These are phyloP conservation scores for Platalea minor DNA, from an alignment of 2,797 vertebrate genomes.

Conservation along the genomic window DNA sequence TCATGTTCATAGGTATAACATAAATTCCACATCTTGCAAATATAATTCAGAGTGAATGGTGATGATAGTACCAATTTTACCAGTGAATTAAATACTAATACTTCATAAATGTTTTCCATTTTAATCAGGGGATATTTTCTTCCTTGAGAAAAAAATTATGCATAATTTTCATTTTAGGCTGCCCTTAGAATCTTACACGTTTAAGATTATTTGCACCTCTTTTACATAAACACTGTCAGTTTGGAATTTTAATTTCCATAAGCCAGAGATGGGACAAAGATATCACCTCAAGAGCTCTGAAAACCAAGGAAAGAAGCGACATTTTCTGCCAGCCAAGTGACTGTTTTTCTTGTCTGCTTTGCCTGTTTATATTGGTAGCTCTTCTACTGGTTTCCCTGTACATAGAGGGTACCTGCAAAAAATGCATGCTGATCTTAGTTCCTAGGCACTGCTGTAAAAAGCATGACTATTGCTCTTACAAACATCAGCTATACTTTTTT, in stretches of 20 bases:
- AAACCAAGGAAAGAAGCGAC: not conserved
- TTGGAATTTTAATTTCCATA: not conserved
- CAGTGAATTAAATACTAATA: not conserved
- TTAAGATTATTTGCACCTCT: not conserved
- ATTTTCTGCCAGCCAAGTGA: not conserved
- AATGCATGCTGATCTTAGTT: not conserved
- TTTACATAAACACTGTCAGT: not conserved
- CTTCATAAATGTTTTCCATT: not conserved
- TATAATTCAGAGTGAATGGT: not conserved
- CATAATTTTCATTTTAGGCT: not conserved
- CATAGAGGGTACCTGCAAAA: not conserved
- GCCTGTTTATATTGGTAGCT: not conserved
- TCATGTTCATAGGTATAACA: not conserved
- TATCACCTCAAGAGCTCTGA: not conserved
- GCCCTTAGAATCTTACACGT: not conserved
- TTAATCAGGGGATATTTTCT: not conserved
- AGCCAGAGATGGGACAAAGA: not conserved
- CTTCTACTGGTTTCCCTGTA: not conserved
- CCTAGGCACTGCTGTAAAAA: not conserved
- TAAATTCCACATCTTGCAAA: not conserved
- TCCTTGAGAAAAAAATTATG: not conserved
- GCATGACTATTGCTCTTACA: not conserved
- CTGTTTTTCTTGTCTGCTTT: not conserved
- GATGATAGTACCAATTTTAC: not conserved
- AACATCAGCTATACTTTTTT: not conserved